These are phyloP conservation scores for Cydia amplana DNA, from an alignment of 1,140 invertebrate genomes.

Conservation along the genomic window DNA sequence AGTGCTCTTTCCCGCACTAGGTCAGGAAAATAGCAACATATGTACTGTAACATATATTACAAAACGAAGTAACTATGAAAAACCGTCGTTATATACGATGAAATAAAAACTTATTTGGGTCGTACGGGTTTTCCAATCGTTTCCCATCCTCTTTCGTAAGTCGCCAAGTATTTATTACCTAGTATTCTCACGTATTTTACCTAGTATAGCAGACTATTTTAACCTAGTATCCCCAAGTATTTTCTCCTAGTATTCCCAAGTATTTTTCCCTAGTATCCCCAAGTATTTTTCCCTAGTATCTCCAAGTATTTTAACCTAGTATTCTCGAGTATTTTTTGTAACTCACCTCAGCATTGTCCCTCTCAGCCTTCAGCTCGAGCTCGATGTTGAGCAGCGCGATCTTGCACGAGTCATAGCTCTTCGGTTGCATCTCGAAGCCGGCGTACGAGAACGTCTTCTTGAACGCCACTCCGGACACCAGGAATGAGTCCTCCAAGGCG, in stretches of 20 bases:
- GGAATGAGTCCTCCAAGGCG: slow-evolving; percentile 94
- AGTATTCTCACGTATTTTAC: neutral
- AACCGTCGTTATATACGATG: too few relatives aligned
- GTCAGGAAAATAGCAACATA: too few relatives aligned
- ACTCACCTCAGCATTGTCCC: slow-evolving; percentile 97
- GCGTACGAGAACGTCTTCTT: slow-evolving; percentile 99
- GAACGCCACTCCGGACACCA: slow-evolving; percentile 97
- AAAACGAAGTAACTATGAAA: too few relatives aligned
- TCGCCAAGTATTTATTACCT: too few relatives aligned
- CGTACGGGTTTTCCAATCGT: too few relatives aligned
- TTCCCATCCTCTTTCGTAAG: too few relatives aligned
- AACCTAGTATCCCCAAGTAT: neutral
- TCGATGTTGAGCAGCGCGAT: slow-evolving; percentile 99
- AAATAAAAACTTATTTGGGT: too few relatives aligned
- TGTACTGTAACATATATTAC: too few relatives aligned
- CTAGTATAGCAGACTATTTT: too few relatives aligned
- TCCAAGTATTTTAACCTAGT: neutral
- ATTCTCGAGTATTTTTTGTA: neutral
- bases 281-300: neutral
- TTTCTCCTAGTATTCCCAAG: neutral
- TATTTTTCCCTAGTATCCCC: neutral
- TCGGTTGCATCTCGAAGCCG: slow-evolving; percentile 99
- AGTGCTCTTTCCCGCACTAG: too few relatives aligned
- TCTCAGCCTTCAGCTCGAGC: slow-evolving; percentile 97
- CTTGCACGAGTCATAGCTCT: slow-evolving; percentile 94